Evolutionary conservation across 2,888 invertebrate genomes (phyloP).

Genomic region (Subacronicta megacephala): DNA sequence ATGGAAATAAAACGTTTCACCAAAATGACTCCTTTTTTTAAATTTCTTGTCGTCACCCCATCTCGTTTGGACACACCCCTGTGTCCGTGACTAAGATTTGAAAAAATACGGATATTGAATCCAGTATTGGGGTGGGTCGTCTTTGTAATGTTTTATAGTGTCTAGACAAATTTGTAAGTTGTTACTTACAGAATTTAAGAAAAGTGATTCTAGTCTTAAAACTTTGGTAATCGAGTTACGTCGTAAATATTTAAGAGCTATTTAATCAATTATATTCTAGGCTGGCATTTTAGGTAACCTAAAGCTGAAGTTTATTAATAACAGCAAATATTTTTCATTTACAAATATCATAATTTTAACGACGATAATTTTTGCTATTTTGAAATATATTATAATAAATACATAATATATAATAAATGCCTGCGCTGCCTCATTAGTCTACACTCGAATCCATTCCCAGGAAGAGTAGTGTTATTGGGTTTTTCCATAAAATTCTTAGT

Average conservation of each 20-base stretch:
- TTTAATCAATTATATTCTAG: conserved; percentile 16
- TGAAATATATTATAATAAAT: too few species aligned
- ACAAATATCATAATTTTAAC: too few species aligned
- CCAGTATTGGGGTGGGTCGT: conserved; percentile 23
- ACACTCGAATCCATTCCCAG: too few species aligned
- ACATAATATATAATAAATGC: too few species aligned
- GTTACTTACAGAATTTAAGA: conserved; percentile 17
- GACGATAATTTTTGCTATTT: too few species aligned
- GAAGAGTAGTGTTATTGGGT: too few species aligned
- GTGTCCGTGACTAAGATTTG: conserved; percentile 30
- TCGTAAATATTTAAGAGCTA: conserved; percentile 25
- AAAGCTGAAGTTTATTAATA: not conserved
- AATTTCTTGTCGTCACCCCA: conserved; percentile 14
- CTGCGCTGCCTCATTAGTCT: too few species aligned
- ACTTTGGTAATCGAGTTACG: conserved; percentile 37
- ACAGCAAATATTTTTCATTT: too few species aligned
- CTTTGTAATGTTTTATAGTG: conserved; percentile 53
- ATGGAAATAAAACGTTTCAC: conserved; percentile 27
- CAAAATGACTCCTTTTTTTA: conserved; percentile 27
- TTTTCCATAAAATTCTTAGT: too few species aligned
- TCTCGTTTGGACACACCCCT: conserved; percentile 46
- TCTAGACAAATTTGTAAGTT: conserved; percentile 52
- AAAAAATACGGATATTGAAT: conserved; percentile 41
- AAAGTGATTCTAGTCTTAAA: conserved; percentile 33
- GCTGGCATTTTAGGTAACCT: conserved; percentile 14